These are phyloP conservation scores for Bombylius major DNA, from an alignment of 2,888 invertebrate species.

Conservation along the genomic window DNA sequence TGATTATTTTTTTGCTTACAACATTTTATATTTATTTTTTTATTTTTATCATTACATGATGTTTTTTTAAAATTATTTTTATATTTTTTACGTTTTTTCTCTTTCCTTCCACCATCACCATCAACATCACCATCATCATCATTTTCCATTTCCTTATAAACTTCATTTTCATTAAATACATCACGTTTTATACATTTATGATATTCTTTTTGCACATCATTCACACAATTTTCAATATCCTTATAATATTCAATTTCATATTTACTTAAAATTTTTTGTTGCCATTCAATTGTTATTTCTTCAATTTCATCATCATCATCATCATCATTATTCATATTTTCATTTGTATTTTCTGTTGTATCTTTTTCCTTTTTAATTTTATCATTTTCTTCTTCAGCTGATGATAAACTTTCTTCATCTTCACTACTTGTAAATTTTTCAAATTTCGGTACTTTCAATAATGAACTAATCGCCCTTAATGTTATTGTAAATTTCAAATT, in stretches of 20 bases:
- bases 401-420: constrained; percentile 10
- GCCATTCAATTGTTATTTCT: constrained; percentile 48
- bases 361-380: constrained; percentile 31
- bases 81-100: neutral
- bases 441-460: constrained; percentile 31
- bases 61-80: constrained; percentile 7
- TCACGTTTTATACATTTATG: constrained; percentile 34
- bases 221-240: constrained; percentile 48
- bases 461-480: constrained; percentile 26
- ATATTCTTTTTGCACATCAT: constrained; percentile 47
- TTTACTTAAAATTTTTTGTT: constrained; percentile 54
- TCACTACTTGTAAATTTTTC: constrained; percentile 13
- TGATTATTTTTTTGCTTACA: neutral
- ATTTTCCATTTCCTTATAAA: constrained; percentile 12
- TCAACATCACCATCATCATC: constrained; percentile 25
- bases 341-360: constrained; percentile 19
- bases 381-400: constrained; percentile 13
- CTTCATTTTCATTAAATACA: constrained; percentile 9
- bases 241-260: constrained; percentile 47
- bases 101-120: constrained; percentile 1
- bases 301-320: constrained; percentile 13
- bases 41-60: neutral
- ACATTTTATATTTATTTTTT: neutral
- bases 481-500: constrained; percentile 22
- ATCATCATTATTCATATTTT: neutral